A percentile compares a stretch with the other conserved stretches of the same genome.
Conservation (phyloP, 2,888 invertebrate species). For the Dryobotodes eremita region DNA sequence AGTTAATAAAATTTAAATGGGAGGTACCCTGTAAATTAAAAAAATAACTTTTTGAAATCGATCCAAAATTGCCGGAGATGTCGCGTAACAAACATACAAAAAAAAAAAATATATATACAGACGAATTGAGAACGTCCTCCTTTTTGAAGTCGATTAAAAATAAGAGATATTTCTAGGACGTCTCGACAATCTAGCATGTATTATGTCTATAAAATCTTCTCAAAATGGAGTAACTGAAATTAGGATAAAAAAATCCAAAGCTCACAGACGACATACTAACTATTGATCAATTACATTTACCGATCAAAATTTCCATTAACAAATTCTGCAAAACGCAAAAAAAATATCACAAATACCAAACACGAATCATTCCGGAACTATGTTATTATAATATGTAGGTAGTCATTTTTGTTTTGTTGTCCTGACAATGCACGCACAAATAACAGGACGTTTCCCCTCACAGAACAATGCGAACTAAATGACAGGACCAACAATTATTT, state of each 20-base stretch:
- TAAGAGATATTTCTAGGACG: background rate
- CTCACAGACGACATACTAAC: too few species aligned
- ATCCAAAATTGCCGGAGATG: too few species aligned
- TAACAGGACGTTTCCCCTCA: slow-evolving; percentile 19
- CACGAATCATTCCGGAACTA: slow-evolving; percentile 5
- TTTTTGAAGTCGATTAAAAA: too few species aligned
- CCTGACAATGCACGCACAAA: slow-evolving; percentile 38
- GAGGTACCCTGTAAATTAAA: too few species aligned
- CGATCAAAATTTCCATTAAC: background rate
- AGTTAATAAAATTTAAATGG: too few species aligned
- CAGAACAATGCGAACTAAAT: slow-evolving; percentile 44
- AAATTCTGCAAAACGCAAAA: background rate
- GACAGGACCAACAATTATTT: slow-evolving; percentile 43
- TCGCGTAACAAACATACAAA: too few species aligned
- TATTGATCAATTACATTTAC: background rate
- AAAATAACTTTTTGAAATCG: too few species aligned
- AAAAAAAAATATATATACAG: too few species aligned
- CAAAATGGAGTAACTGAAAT: background rate
- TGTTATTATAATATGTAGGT: background rate
- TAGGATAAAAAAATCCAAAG: too few species aligned
- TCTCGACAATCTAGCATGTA: background rate
- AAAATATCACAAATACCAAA: background rate
- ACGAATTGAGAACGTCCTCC: too few species aligned
- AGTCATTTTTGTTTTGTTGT: slow-evolving; percentile 36
- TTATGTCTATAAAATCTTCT: background rate